phyloP scores from a whole-genome alignment of 1,140 invertebrate species.

The Drosophila carrolli region DNA sequence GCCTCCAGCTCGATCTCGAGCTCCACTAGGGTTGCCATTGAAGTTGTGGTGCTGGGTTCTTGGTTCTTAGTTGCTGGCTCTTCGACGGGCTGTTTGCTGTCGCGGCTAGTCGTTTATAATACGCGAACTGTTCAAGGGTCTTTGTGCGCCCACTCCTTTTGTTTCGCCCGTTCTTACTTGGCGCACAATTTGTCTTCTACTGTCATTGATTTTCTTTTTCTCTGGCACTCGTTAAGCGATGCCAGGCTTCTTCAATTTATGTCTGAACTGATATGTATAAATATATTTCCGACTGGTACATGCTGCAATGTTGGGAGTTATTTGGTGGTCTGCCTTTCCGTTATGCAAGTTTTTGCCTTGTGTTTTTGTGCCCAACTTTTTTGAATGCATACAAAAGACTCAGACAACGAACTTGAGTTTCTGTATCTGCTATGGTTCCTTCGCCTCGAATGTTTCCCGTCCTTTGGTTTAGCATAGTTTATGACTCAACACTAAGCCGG shows the following conservation, averaged over 20 bases:
- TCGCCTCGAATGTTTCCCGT: conserved; percentile 21
- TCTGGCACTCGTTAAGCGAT: conserved; percentile 64
- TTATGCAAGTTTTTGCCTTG: conserved; percentile 48
- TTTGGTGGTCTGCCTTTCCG: conserved; percentile 61
- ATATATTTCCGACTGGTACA: conserved; percentile 12
- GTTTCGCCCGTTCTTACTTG: conserved; percentile 71
- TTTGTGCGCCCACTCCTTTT: conserved; percentile 48
- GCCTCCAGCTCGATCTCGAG: conserved; percentile 42
- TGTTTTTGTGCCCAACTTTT: conserved; percentile 27
- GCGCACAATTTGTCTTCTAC: conserved; percentile 81
- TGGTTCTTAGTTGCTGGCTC: conserved; percentile 7
- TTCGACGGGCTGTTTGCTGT: conserved; percentile 41
- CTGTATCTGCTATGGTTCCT: conserved; percentile 12
- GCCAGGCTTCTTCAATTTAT: conserved; percentile 44
- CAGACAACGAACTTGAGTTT: conserved; percentile 64
- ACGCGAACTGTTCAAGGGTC: conserved; percentile 31
- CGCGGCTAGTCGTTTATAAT: conserved; percentile 72
- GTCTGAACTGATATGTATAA: conserved; percentile 17
- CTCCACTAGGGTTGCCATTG: conserved; percentile 15
- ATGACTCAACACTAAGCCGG: conserved; percentile 52
- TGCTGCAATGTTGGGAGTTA: conserved; percentile 21
- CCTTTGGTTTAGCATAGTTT: conserved; percentile 45
- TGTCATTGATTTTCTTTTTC: conserved; percentile 80
- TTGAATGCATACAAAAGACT: conserved; percentile 64
- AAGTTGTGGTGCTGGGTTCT: conserved; percentile 14